Evolutionary conservation across 2,888 invertebrate species (phyloP).

Genomic region (Norana najaformis): DNA sequence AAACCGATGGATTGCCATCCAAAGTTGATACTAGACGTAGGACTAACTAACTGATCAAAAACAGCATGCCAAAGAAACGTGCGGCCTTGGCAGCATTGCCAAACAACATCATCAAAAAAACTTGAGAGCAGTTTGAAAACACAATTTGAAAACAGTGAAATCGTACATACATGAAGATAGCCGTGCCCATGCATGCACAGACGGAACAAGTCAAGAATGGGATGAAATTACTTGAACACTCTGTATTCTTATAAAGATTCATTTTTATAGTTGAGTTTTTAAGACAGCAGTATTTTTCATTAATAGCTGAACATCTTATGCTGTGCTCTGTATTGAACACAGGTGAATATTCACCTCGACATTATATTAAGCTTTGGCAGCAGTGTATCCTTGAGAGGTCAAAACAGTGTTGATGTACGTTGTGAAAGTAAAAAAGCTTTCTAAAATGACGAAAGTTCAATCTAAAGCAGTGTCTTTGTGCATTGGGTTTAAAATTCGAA

Average conservation of each 20-base stretch:
- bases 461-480: not conserved
- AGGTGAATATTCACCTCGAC: not conserved
- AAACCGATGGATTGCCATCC: too few relatives aligned
- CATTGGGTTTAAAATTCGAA: not conserved
- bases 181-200: not conserved
- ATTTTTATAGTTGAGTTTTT: not conserved
- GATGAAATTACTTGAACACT: not conserved
- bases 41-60: too few relatives aligned
- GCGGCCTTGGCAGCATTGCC: too few relatives aligned
- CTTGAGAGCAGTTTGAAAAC: too few relatives aligned
- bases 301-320: not conserved
- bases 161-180: too few relatives aligned
- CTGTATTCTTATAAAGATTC: too few relatives aligned
- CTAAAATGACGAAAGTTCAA: not conserved
- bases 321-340: not conserved
- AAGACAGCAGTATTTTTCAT: not conserved
- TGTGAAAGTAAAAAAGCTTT: not conserved
- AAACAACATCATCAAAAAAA: too few relatives aligned
- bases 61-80: too few relatives aligned
- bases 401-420: not conserved
- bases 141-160: not conserved
- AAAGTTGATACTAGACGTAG: too few relatives aligned
- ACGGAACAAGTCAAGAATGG: too few relatives aligned
- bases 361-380: not conserved
- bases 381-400: not conserved